Conservation (phyloP, 2,113 vertebrate species). For the Cyprinus carpio region DNA sequence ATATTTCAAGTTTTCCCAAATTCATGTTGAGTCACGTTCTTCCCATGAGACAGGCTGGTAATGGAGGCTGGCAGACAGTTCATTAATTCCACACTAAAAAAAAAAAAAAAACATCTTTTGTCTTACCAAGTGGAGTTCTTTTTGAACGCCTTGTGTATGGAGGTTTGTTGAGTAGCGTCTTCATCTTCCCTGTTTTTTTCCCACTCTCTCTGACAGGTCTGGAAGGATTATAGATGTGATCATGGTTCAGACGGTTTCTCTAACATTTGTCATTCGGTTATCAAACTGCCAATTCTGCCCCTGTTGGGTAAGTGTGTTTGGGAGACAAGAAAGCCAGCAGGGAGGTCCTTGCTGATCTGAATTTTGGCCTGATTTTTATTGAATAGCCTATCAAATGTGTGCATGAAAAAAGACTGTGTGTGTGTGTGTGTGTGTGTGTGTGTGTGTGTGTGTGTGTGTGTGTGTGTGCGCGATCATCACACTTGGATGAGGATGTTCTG, state of each 20-base stretch:
- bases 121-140: conserved; percentile 20
- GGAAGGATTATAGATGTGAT: conserved; percentile 40
- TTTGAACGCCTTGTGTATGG: conserved; percentile 31
- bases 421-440: no score
- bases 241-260: conserved; percentile 30
- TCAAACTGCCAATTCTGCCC: conserved; percentile 65
- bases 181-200: conserved; percentile 17
- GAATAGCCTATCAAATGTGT: conserved; percentile 36
- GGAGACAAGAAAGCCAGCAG: conserved; percentile 32
- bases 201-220: conserved; percentile 35
- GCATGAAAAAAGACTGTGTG: background rate
- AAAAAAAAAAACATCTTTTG: background rate
- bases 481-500: conserved; percentile 48
- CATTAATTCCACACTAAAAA: background rate
- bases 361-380: conserved; percentile 44
- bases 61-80: conserved; percentile 36
- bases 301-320: conserved; percentile 19
- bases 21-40: conserved; percentile 34
- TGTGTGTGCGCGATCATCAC: conserved; percentile 18
- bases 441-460: background rate
- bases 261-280: conserved; percentile 67
- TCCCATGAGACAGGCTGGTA: conserved; percentile 37
- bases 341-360: conserved; percentile 49
- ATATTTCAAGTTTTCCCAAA: conserved; percentile 30
- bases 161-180: conserved; percentile 38